phyloP scores from a whole-genome alignment of 2,113 vertebrate species.

The Pholis gunnellus region DNA sequence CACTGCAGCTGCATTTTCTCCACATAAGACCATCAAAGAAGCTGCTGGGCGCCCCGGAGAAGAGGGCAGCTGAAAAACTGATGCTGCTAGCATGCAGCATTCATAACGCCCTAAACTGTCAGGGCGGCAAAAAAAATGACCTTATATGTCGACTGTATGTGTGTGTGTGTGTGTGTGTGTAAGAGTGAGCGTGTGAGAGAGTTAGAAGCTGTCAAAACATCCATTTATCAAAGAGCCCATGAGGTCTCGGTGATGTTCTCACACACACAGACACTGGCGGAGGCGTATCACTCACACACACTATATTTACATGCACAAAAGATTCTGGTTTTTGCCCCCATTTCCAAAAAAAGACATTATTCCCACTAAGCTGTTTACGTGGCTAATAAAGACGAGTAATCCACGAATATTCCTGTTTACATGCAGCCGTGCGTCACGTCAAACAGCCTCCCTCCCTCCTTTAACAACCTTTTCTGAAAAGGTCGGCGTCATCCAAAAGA shows the following conservation, averaged over 20 bases:
- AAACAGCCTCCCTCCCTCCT: too few species aligned
- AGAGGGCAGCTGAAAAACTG: constrained; percentile 30
- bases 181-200: background rate
- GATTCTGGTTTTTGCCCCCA: background rate
- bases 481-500: too few species aligned
- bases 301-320: background rate
- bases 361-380: background rate
- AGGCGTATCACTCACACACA: background rate
- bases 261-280: background rate
- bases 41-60: constrained; percentile 24
- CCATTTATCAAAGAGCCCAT: constrained; percentile 61
- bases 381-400: background rate
- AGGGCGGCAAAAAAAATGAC: constrained; percentile 50
- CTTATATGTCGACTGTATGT: constrained; percentile 27
- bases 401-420: too few species aligned
- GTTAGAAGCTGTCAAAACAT: constrained; percentile 61
- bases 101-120: constrained; percentile 56
- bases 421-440: too few species aligned
- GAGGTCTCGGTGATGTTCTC: constrained; percentile 31
- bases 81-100: constrained; percentile 48
- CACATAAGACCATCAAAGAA: constrained; percentile 47
- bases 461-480: too few species aligned
- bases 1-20: constrained; percentile 33
- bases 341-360: background rate
- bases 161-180: constrained; percentile 18